A percentile compares a stretch with the other conserved stretches of the same genome.
Conservation (phyloP, 2,888 invertebrate genomes). For the Mamestra brassicae region DNA sequence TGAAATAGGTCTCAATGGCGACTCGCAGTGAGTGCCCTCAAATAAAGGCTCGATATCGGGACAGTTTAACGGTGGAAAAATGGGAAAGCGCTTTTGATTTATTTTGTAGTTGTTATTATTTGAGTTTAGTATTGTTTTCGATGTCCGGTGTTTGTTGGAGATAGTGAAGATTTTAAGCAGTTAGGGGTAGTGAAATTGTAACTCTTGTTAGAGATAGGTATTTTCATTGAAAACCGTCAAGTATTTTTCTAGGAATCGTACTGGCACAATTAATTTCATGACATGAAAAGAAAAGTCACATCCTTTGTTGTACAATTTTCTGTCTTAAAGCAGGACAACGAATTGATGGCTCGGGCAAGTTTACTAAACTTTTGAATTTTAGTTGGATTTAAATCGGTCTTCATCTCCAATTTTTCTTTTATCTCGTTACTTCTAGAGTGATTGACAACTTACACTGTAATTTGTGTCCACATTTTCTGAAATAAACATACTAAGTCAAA, state of each 20-base stretch:
- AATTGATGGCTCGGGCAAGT: too few relatives aligned
- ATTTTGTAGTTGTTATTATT: slow-evolving; percentile 7
- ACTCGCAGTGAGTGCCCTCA: slow-evolving; percentile 71
- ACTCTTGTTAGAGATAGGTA: too few relatives aligned
- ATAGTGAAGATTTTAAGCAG: neutral
- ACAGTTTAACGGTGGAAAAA: slow-evolving; percentile 44
- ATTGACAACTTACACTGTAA: neutral
- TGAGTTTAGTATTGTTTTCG: slow-evolving; percentile 3
- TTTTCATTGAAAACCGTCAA: too few relatives aligned
- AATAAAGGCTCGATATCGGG: slow-evolving; percentile 58
- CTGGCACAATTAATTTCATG: too few relatives aligned
- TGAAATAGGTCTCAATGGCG: slow-evolving; percentile 75
- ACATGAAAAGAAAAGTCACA: too few relatives aligned
- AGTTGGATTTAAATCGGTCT: too few relatives aligned
- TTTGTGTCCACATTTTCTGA: neutral
- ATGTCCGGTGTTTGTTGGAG: neutral
- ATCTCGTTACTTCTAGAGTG: neutral
- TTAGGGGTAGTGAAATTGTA: neutral
- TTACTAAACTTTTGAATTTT: too few relatives aligned
- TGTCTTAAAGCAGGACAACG: too few relatives aligned
- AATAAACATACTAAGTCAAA: neutral
- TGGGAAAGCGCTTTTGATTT: slow-evolving; percentile 28
- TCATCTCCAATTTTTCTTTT: too few relatives aligned
- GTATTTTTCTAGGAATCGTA: too few relatives aligned
- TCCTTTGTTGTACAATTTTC: too few relatives aligned